Base-by-base conservation (phyloP, 2,888 invertebrate genomes). In the Andricus quercusramuli region DNA sequence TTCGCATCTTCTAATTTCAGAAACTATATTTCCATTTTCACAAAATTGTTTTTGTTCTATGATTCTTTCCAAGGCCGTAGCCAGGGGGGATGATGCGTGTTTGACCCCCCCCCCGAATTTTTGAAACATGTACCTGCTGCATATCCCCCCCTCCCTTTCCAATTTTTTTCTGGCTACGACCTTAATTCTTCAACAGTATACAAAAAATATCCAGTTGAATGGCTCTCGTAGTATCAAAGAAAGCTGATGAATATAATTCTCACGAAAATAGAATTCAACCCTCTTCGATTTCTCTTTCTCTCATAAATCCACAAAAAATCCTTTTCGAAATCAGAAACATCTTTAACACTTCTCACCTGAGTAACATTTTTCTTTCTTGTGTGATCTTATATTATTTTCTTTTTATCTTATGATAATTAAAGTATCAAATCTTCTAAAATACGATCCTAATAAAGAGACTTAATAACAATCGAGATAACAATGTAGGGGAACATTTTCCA, bases 391-490 rank as follows among this genome's bases (percentile, higher is more conserved):
- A 47, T 47, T 47, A 47, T 47, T 17, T 47, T 47, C 47, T 47
- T 17, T 47, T 47, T 15, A 17, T 47, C 47, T 4, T 15, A 47
- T 17, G 4, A 15, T 47, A 17, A 5, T 47, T 47, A 47, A 1
- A 15, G 47, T 47, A 47, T 47, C 17, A 29, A 62, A 6, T 62
- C 22, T 17, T 3, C 25, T 25, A 32, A 20, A 56, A 74, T 56
- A 56, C 32, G 74, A 51, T 17, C 6, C 47, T 74, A 74, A 74
- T 74, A 56, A n/a, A 29, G 32, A n/a, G 32, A 56, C 32, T 74
- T 37, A 74, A 74, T 56, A 37, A 74, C 32, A 74, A 74, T 29
- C 32, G 5, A n/a, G n/a, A 74, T 56, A 56, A 74, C n/a, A 74
- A 74, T n/a, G n/a, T 11, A 32, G n/a, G 74, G 74, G 32, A 56